A percentile compares a stretch with the other conserved stretches of the same genome.
phyloP scores from a whole-genome alignment of 2,113 vertebrate genomes.

The Lepus europaeus region DNA sequence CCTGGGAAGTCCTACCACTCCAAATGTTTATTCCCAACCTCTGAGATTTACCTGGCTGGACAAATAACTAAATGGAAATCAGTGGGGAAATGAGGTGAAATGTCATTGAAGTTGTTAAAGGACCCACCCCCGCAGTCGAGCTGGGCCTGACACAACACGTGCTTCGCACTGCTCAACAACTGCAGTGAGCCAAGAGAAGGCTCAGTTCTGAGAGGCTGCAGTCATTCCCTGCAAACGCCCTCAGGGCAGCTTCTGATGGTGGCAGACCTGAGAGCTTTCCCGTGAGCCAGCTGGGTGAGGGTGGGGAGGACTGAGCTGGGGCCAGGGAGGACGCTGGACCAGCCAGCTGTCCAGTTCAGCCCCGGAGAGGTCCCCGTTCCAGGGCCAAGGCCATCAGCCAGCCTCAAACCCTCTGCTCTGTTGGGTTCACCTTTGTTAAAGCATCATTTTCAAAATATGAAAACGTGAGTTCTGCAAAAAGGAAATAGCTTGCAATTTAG shows the following conservation, averaged over 20 bases:
- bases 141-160: not conserved
- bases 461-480: not conserved
- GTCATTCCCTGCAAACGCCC: not conserved
- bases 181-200: accelerated
- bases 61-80: not conserved
- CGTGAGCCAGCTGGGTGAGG: not conserved
- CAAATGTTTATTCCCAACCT: not conserved
- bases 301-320: accelerated
- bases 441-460: not conserved
- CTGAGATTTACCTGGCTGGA: not conserved
- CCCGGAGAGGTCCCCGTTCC: not conserved
- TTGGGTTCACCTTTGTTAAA: not conserved
- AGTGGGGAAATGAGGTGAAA: not conserved
- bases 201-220: not conserved
- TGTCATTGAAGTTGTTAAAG: not conserved
- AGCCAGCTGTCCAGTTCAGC: not conserved
- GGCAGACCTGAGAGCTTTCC: not conserved
- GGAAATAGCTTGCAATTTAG: accelerated
- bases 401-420: not conserved
- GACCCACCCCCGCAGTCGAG: no score
- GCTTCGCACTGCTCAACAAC: not conserved
- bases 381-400: not conserved
- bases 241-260: accelerated
- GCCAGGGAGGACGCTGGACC: not conserved
- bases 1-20: not conserved